These are phyloP conservation scores for Glaucomys volans DNA, from an alignment of 2,113 vertebrate genomes.

Conservation along the genomic window DNA sequence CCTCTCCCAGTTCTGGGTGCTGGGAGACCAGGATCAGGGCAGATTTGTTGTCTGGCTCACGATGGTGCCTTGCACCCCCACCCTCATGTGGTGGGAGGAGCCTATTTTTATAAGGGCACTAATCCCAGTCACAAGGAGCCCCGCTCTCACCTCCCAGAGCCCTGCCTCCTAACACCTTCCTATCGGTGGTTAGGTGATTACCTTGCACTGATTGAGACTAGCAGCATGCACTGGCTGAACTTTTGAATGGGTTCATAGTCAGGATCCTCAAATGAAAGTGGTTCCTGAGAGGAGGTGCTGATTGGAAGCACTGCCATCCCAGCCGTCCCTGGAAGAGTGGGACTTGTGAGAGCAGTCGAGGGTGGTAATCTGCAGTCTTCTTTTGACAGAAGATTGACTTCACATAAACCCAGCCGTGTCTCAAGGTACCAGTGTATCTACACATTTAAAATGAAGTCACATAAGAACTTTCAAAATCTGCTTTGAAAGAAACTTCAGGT, in stretches of 20 bases:
- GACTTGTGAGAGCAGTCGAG: not conserved
- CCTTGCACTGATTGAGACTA: not conserved
- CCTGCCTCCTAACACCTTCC: not conserved
- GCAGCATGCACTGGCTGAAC: not conserved
- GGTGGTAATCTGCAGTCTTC: rapidly evolving
- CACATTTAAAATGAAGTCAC: not conserved
- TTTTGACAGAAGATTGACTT: not conserved
- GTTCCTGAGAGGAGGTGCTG: not conserved
- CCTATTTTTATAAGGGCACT: not conserved
- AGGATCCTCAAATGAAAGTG: not conserved
- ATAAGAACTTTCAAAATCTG: not conserved
- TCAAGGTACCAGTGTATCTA: not conserved
- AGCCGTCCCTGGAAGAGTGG: not conserved
- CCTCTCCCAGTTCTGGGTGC: not conserved
- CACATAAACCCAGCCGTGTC: not conserved
- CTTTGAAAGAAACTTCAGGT: not conserved
- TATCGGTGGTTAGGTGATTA: too few relatives aligned
- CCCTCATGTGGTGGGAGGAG: not conserved
- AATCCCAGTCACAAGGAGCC: not conserved
- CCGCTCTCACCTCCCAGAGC: not conserved
- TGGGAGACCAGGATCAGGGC: not conserved
- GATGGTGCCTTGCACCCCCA: not conserved
- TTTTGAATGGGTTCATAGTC: not conserved
- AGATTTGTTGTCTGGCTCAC: not conserved
- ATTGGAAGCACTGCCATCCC: not conserved